Base-by-base conservation (phyloP, 2,888 invertebrate genomes). In the Hemistola chrysoprasaria region DNA sequence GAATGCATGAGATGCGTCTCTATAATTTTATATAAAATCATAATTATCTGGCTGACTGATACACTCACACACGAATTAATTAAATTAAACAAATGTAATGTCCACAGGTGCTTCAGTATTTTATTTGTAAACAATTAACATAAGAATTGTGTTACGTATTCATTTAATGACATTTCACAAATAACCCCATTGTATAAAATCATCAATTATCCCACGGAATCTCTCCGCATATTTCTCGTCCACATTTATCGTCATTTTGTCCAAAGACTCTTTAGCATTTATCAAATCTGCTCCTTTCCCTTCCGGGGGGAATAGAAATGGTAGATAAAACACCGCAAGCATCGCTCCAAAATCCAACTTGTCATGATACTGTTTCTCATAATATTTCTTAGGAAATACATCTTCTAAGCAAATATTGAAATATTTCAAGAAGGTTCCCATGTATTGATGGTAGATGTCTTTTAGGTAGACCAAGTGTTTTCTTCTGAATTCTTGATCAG, bases 271-370 rank as follows among this genome's bases (percentile, higher is more conserved):
- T 1, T 23, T 21, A 1, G 10, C 24, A 1, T 37, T 37, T n/a
- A 22, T 35, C 0, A 76, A 38, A 37, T 72, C 67, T 6, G 69
- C 68, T 0, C 55, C 39, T n/a, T 65, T 60, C 1, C 64, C 61
- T 6, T 70, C 68, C 0, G 49, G 39, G 0, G 61, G 58, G 46
- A 71, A 78, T 5, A 69, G 39, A 23, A 78, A 68, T 0, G 67
- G 67, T 2, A 65, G 45, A n/a, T 61, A 39, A 6, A 56, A 40
- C 0, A 74, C 2, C 1, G 55, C 43, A 1, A 50, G 44, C 33
- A 68, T 56, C 0, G 79, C 25, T 5, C 78, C 82, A 39, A 60
- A 71, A 39, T 73, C 70, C 20, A 73, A 40, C 21, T 67, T 63
- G 0, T 69, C 58, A 1, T 39, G 46, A 3, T 53, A 78, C 10